Evolutionary conservation across 2,888 invertebrate genomes (phyloP).

Genomic region (Harpalus rufipes): DNA sequence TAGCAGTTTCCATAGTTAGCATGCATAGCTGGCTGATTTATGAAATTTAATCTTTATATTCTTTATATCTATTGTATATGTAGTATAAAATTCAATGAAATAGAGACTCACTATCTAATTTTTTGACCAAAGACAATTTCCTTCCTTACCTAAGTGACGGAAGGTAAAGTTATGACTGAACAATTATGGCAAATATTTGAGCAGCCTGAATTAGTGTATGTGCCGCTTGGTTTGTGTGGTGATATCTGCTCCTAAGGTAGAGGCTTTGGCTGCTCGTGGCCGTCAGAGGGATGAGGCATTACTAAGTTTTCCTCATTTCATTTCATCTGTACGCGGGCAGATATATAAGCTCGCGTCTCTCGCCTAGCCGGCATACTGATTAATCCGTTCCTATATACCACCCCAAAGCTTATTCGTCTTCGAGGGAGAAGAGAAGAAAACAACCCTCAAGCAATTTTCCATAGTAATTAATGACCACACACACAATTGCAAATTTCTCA

Average conservation of each 20-base stretch:
- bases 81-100: too few species aligned
- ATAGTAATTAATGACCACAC: background rate
- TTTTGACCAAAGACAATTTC: too few species aligned
- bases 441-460: constrained; percentile 20
- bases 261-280: constrained; percentile 9
- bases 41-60: too few species aligned
- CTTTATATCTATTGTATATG: too few species aligned
- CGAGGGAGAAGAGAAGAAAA: background rate
- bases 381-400: constrained; percentile 72
- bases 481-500: too few species aligned
- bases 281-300: constrained; percentile 75
- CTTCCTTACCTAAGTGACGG: too few species aligned
- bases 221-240: constrained; percentile 46
- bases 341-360: constrained; percentile 73
- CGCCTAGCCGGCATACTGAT: constrained; percentile 76
- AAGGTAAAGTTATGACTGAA: too few species aligned
- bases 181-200: background rate
- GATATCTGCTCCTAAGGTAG: constrained; percentile 41
- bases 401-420: constrained; percentile 7
- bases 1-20: too few species aligned
- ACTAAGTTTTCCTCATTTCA: constrained; percentile 78
- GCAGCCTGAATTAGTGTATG: background rate
- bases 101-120: too few species aligned
- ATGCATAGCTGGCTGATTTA: too few species aligned
- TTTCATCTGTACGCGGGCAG: constrained; percentile 76